Base-by-base conservation (phyloP, 1,140 invertebrate genomes). In the Marisa cornuarietis region DNA sequence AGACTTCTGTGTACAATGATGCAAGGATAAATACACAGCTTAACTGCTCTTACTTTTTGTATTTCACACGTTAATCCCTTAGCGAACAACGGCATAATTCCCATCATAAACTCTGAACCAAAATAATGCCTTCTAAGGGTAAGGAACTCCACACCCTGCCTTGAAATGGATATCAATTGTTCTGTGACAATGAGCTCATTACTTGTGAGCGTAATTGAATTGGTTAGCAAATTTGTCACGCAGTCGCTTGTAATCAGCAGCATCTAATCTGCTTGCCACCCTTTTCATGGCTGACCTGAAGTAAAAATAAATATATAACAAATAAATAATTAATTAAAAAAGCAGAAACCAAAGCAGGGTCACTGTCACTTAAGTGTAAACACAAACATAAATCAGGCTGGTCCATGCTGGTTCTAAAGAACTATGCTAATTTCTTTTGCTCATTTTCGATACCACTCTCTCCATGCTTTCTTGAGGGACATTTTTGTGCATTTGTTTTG, bases 161-260 rank as follows among this genome's bases (percentile, higher is more conserved):
- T 22, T 42, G 69, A 22, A 31, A 20, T 71, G 6, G 22, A 1
- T 13, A 9, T 68, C n/a, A n/a, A 18, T 13, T 65, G 9, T 68
- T 42, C 14, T 31, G 22, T 54, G 11, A 58, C 54, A 14, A 18
- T 58, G 11, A 58, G 11, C 1, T 77, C 65, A 77, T 20, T 51
- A 42, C n/a, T 78, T 77, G 10, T 78, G 66, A 63, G 88, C 83
- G 80, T 93, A 93, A 85, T 93, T 92, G 84, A 92, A 93, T 83
- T 93, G 92, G 83, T 93, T 92, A 13, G 91, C 92, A 90, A 92
- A 93, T 87, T 93, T 93, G 80, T 93, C 93, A 78, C 89, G 85
- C 65, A 89, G 88, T 84, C 87, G 89, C 78, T 92, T 92, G 62
- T 89, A 86, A 82, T 92, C 92, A 9, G 91, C 66, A 42, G 84